These are phyloP conservation scores for Dicyrtoma fusca DNA, from an alignment of 2,888 invertebrate species.

Conservation along the genomic window DNA sequence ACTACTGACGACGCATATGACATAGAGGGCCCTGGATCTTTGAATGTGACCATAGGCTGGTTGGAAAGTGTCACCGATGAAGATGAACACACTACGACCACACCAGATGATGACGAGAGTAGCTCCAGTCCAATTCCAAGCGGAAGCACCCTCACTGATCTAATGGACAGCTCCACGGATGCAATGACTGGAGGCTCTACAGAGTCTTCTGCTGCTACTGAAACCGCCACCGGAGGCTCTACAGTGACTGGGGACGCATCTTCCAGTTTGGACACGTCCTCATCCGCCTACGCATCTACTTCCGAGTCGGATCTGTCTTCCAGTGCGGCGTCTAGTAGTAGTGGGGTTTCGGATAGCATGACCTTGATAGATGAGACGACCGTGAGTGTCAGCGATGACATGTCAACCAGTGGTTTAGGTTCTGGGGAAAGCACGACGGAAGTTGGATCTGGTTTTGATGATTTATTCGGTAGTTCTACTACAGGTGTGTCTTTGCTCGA, in stretches of 20 bases:
- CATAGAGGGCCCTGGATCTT: not conserved
- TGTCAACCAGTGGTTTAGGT: conserved; percentile 7
- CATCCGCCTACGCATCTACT: not conserved
- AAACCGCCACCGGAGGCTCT: too few species aligned
- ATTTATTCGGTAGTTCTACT: conserved; percentile 21
- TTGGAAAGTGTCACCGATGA: not conserved
- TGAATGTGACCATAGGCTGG: not conserved
- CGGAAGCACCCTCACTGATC: not conserved
- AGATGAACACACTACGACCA: not conserved
- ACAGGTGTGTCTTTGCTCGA: conserved; percentile 7
- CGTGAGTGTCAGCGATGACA: conserved; percentile 44
- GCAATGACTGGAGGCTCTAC: not conserved
- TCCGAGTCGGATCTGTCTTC: conserved; percentile 11
- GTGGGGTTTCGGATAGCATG: conserved; percentile 24
- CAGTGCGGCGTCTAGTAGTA: not conserved
- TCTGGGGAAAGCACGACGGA: conserved; percentile 22
- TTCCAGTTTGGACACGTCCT: not conserved
- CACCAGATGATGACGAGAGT: not conserved
- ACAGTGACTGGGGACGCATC: not conserved
- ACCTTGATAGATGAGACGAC: conserved; percentile 37
- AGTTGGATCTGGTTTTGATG: conserved; percentile 36
- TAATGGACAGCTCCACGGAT: too few species aligned
- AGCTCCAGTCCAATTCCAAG: not conserved
- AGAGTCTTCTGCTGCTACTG: not conserved
- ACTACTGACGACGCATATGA: not conserved